Evolutionary conservation across 2,113 vertebrate genomes (phyloP).

Genomic region (Galeopterus variegatus): DNA sequence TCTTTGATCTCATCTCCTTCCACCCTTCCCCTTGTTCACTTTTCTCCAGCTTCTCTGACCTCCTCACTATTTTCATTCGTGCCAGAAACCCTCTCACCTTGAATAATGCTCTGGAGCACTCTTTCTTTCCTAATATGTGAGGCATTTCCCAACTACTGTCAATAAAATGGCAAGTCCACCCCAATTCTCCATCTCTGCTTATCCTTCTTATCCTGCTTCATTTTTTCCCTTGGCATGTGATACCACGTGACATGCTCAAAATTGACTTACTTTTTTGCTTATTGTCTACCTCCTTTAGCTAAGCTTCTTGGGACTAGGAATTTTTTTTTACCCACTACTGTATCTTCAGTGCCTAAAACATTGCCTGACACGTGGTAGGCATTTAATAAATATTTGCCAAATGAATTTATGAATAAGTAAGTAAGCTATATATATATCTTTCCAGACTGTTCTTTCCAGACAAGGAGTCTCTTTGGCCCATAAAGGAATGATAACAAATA

Average conservation of each 20-base stretch:
- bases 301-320: not conserved
- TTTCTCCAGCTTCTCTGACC: conserved; percentile 14
- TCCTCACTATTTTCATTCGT: conserved; percentile 27
- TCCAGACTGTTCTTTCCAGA: not conserved
- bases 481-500: conserved; percentile 49
- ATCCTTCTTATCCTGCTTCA: not conserved
- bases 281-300: not conserved
- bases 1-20: not conserved
- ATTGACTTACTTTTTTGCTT: not conserved
- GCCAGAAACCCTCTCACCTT: not conserved
- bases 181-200: not conserved
- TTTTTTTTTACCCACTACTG: not conserved
- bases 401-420: conserved; percentile 13
- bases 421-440: not conserved
- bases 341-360: conserved; percentile 20
- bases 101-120: not conserved
- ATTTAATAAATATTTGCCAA: conserved; percentile 66
- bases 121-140: not conserved
- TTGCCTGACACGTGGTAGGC: not conserved
- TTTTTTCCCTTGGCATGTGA: not conserved
- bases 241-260: not conserved
- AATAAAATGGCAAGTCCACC: not conserved
- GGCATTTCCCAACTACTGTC: not conserved
- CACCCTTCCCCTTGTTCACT: not conserved
- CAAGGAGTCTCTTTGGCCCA: not conserved